These are phyloP conservation scores for Poeciliopsis gracilis DNA, from an alignment of 2,797 vertebrate genomes.

Conservation along the genomic window DNA sequence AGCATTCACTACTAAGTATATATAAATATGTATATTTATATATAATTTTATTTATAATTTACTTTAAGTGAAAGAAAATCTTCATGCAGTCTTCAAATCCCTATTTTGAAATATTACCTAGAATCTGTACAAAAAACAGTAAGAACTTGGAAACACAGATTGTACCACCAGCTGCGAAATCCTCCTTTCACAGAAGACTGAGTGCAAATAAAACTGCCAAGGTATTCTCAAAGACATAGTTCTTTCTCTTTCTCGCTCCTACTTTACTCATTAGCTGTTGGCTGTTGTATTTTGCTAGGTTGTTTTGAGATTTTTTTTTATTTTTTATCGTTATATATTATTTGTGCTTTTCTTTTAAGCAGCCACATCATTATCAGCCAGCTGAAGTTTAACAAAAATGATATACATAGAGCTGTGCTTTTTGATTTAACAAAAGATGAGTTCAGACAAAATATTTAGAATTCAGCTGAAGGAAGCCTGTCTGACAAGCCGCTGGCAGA, in stretches of 20 bases:
- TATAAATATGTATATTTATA: neutral
- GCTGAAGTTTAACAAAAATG: neutral
- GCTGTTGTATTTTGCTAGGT: constrained; percentile 30
- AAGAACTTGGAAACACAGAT: constrained; percentile 56
- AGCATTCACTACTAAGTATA: too few species aligned
- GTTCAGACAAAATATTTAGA: constrained; percentile 38
- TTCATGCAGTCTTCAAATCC: constrained; percentile 48
- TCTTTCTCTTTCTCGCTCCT: constrained; percentile 10
- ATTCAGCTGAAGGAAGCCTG: constrained; percentile 37
- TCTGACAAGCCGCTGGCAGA: constrained; percentile 57
- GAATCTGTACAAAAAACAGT: constrained; percentile 70
- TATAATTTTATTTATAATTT: neutral
- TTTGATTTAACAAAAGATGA: constrained; percentile 21
- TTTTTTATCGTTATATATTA: constrained; percentile 9
- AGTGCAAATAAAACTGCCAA: constrained; percentile 43
- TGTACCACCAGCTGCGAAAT: constrained; percentile 40
- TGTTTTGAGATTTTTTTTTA: constrained; percentile 40
- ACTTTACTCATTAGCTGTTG: constrained; percentile 47
- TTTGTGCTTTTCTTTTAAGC: neutral
- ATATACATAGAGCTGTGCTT: neutral
- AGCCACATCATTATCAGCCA: neutral
- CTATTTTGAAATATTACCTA: constrained; percentile 50
- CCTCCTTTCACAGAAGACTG: constrained; percentile 40
- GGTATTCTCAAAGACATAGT: constrained; percentile 17
- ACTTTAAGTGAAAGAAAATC: constrained; percentile 31